Evolutionary conservation across 2,797 vertebrate species (phyloP).

Genomic region (Iguana delicatissima): DNA sequence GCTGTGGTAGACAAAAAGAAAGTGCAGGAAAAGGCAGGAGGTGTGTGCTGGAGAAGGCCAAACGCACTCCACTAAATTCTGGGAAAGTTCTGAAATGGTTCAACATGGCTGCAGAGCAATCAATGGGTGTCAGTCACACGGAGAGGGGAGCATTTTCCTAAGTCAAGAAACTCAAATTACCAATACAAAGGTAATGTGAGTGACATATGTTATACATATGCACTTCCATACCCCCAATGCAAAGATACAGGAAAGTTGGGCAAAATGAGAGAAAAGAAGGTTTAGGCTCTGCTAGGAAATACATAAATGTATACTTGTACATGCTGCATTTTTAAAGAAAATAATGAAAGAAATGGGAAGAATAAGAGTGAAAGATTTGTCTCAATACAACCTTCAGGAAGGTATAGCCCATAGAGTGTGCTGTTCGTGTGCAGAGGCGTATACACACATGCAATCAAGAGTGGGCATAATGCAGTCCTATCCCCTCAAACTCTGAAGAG

Average conservation of each 20-base stretch:
- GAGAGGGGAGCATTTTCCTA: conserved; percentile 23
- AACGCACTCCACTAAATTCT: no score
- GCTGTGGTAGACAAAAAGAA: no score
- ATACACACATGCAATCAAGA: no score
- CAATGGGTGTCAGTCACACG: no score
- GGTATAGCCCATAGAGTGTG: not conserved
- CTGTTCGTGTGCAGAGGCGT: no score
- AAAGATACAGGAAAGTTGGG: not conserved
- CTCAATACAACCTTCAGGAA: not conserved
- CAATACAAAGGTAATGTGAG: conserved; percentile 7
- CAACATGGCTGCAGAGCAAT: no score
- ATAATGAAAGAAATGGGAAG: not conserved
- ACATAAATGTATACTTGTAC: not conserved
- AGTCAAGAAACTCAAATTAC: conserved; percentile 51
- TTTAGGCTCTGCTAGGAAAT: not conserved
- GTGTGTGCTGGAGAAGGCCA: no score
- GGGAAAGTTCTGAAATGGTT: no score
- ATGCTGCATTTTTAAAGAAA: not conserved
- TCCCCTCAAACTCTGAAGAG: no score
- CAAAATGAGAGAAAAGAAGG: not conserved
- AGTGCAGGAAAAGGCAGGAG: no score
- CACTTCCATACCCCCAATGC: not conserved
- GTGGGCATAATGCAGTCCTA: no score
- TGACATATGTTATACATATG: conserved; percentile 46
- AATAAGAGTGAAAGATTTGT: not conserved